Evolutionary conservation across 1,140 invertebrate species (phyloP).

Genomic region (Rhagoletis pomonella): DNA sequence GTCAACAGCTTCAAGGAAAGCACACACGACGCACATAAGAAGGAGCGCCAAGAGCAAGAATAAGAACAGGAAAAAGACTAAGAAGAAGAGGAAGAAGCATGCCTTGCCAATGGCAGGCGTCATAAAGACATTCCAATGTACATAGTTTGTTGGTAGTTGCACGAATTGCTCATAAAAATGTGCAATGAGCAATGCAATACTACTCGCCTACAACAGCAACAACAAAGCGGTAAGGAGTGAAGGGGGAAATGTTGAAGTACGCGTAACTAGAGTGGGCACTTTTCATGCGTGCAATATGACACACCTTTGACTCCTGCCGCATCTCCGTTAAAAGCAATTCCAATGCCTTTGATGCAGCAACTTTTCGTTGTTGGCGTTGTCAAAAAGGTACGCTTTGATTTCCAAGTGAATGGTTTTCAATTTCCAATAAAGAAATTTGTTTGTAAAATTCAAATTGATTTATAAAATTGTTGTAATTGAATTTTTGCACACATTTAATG

Average conservation of each 20-base stretch:
- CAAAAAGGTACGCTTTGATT: constrained; percentile 41
- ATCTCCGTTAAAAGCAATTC: not conserved
- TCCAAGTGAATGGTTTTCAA: constrained; percentile 48
- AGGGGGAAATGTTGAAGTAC: too few relatives aligned
- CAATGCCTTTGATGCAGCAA: not conserved
- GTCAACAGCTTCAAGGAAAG: constrained; percentile 13
- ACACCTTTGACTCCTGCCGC: constrained; percentile 2
- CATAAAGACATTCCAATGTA: constrained; percentile 44
- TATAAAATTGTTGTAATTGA: constrained; percentile 46
- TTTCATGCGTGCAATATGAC: constrained; percentile 46
- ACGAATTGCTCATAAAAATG: constrained; percentile 39
- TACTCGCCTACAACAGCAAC: not conserved
- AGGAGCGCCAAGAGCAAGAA: not conserved
- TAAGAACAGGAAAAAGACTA: not conserved
- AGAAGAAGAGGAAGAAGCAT: not conserved
- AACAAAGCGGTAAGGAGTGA: not conserved
- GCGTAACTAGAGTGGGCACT: not conserved
- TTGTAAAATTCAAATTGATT: constrained; percentile 21
- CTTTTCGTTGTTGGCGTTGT: not conserved
- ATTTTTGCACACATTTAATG: not conserved
- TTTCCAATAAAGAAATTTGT: constrained; percentile 47
- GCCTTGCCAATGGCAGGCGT: constrained; percentile 11
- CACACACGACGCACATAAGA: not conserved
- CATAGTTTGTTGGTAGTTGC: not conserved
- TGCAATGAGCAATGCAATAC: constrained; percentile 38